Evolutionary conservation across 2,888 invertebrate species (phyloP).

Genomic region (Drosophila lutescens): DNA sequence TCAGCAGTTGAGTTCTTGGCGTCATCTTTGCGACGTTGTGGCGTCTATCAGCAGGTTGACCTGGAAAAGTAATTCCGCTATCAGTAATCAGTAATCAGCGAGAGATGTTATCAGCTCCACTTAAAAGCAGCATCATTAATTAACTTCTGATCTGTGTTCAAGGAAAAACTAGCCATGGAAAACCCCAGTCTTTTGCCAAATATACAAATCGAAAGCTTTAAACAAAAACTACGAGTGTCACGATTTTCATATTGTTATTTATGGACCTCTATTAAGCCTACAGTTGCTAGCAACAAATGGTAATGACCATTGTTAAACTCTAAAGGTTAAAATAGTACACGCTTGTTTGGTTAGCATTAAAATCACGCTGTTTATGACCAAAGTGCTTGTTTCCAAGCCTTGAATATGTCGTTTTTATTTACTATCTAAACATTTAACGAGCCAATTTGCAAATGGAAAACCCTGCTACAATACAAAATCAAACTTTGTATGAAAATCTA

Average conservation of each 20-base stretch:
- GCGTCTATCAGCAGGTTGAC: slow-evolving; percentile 10
- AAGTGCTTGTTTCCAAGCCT: slow-evolving; percentile 3
- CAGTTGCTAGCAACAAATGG: background rate
- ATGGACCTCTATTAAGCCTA: background rate
- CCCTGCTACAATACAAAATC: background rate
- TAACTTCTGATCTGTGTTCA: background rate
- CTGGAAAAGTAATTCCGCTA: slow-evolving; percentile 13
- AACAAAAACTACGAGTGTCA: background rate
- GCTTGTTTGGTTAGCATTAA: slow-evolving; percentile 6
- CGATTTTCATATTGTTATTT: slow-evolving; percentile 10
- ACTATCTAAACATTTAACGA: background rate
- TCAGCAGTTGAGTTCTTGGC: background rate
- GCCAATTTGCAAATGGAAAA: background rate
- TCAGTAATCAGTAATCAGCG: slow-evolving; percentile 3
- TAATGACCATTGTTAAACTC: slow-evolving; percentile 13
- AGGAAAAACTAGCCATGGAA: slow-evolving; percentile 1
- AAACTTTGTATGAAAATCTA: background rate
- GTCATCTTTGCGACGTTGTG: slow-evolving; percentile 1
- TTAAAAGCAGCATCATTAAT: background rate
- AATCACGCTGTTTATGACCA: slow-evolving; percentile 6
- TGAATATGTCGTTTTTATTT: background rate
- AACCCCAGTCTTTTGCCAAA: background rate
- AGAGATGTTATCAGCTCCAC: slow-evolving; percentile 7
- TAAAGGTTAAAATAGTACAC: slow-evolving; percentile 23
- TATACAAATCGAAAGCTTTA: background rate